Evolutionary conservation across 2,797 vertebrate species (phyloP).

Genomic region (Loris lydekkerianus): DNA sequence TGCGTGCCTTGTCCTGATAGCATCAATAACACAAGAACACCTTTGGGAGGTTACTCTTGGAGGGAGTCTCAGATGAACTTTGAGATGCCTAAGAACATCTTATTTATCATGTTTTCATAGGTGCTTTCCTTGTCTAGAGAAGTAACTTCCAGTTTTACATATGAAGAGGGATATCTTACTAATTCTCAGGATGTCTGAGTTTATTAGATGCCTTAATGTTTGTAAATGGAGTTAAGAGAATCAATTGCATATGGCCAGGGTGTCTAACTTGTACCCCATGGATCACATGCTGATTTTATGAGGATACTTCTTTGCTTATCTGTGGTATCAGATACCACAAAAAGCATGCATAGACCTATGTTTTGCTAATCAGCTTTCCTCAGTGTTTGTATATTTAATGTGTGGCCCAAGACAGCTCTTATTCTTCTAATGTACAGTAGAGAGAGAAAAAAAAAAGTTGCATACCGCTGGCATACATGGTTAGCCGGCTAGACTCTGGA

Average conservation of each 20-base stretch:
- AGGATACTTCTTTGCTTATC: too few relatives aligned
- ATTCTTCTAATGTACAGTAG: too few relatives aligned
- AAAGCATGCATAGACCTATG: too few relatives aligned
- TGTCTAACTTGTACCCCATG: too few relatives aligned
- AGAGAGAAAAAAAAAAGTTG: too few relatives aligned
- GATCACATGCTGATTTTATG: too few relatives aligned
- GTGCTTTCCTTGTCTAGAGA: background rate
- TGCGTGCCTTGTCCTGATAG: background rate
- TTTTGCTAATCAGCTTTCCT: too few relatives aligned
- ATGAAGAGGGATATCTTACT: background rate
- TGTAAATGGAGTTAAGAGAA: background rate
- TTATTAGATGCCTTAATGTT: background rate
- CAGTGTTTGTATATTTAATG: too few relatives aligned
- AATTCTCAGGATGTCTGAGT: background rate
- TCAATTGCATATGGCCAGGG: too few relatives aligned
- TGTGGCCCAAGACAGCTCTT: too few relatives aligned
- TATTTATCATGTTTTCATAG: background rate
- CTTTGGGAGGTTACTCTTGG: background rate
- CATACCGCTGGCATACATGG: background rate
- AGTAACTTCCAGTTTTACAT: background rate
- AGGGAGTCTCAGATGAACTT: background rate
- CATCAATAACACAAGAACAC: background rate
- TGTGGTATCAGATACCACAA: too few relatives aligned
- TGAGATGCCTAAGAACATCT: background rate
- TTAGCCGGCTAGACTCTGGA: background rate